Percentiles rank a stretch among this genome's conserved stretches.
Conservation (phyloP, 2,797 vertebrate species). For the Lepidocolaptes lacrymiger region DNA sequence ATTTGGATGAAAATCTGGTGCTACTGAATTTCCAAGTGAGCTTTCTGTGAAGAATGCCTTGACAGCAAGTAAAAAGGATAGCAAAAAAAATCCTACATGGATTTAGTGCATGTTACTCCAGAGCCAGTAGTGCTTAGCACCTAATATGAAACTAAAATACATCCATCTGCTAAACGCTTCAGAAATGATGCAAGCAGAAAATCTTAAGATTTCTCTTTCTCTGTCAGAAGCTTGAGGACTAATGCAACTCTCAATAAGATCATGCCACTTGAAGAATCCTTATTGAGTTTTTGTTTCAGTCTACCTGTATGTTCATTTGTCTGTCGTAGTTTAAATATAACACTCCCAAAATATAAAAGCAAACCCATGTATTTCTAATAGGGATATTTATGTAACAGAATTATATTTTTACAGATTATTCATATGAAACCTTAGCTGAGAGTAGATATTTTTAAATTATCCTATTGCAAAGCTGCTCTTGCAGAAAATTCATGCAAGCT, state of each 20-base stretch:
- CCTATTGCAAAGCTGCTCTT: not conserved
- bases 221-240: not conserved
- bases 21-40: not conserved
- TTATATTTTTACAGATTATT: not conserved
- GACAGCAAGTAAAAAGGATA: not conserved
- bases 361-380: not conserved
- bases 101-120: not conserved
- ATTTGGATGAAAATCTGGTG: not conserved
- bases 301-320: not conserved
- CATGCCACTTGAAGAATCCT: not conserved
- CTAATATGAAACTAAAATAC: not conserved
- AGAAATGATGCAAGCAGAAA: slow-evolving; percentile 1
- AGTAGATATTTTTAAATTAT: not conserved
- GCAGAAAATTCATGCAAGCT: not conserved
- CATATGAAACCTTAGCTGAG: not conserved
- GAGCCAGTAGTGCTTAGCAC: not conserved
- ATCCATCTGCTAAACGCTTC: not conserved
- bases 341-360: not conserved
- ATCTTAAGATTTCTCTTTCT: not conserved
- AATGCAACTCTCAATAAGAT: not conserved
- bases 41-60: not conserved
- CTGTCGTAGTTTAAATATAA: not conserved
- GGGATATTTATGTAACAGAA: not conserved
- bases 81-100: not conserved
- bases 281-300: not conserved